Conservation (phyloP, 2,888 invertebrate genomes). For the Leptinotarsa tumamoca region DNA sequence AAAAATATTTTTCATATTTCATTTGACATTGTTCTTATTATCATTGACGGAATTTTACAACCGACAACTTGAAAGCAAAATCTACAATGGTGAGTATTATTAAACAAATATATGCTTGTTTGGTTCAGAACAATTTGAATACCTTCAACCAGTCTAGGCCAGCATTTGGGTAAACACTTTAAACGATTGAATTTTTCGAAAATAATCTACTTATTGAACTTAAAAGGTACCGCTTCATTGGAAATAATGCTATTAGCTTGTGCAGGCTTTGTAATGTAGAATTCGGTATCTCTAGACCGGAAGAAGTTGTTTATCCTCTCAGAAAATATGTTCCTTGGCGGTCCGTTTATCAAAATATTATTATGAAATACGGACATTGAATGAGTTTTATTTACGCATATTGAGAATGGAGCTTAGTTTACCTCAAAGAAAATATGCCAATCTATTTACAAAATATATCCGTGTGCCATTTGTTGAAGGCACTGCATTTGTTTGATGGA, state of each 20-base stretch:
- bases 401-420: conserved; percentile 34
- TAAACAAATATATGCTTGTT: conserved; percentile 10
- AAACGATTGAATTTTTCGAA: conserved; percentile 36
- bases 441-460: conserved; percentile 35
- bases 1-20: too few relatives aligned
- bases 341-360: conserved; percentile 54
- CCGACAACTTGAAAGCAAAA: neutral
- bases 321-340: conserved; percentile 47
- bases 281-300: conserved; percentile 47
- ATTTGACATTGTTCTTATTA: too few relatives aligned
- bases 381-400: conserved; percentile 45
- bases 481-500: neutral
- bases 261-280: conserved; percentile 41
- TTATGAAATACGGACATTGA: conserved; percentile 48
- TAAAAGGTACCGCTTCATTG: conserved; percentile 40
- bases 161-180: conserved; percentile 31
- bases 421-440: conserved; percentile 28
- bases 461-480: conserved; percentile 33
- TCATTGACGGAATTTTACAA: neutral
- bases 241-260: conserved; percentile 45
- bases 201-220: conserved; percentile 44
- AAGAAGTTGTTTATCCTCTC: conserved; percentile 51
- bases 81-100: conserved; percentile 2
- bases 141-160: conserved; percentile 4
- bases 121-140: conserved; percentile 7